phyloP scores from a whole-genome alignment of 2,113 vertebrate species.

The Pelodiscus sinensis region DNA sequence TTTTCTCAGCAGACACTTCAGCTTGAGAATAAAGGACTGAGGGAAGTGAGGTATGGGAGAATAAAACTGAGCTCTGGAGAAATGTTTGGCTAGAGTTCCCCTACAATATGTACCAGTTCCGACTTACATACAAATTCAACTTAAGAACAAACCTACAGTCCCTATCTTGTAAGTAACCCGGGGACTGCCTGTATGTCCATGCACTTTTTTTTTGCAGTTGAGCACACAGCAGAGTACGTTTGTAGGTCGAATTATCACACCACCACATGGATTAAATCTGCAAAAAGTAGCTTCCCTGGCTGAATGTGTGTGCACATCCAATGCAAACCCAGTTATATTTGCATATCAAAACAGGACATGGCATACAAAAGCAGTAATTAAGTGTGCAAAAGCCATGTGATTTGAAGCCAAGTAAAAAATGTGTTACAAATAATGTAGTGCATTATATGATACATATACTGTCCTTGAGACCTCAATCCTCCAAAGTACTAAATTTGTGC shows the following conservation, averaged over 20 bases:
- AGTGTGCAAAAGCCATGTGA: background rate
- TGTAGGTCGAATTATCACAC: background rate
- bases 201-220: background rate
- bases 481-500: accelerated
- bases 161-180: too few species aligned
- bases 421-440: background rate
- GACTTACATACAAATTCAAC: too few species aligned
- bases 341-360: background rate
- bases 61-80: too few species aligned
- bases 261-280: background rate
- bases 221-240: background rate
- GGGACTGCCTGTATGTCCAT: too few species aligned
- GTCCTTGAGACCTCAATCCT: accelerated
- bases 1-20: too few species aligned
- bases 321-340: accelerated
- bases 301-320: accelerated
- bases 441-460: background rate
- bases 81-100: too few species aligned
- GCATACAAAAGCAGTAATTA: background rate
- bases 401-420: background rate
- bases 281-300: background rate
- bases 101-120: too few species aligned
- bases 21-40: too few species aligned
- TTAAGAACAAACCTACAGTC: too few species aligned
- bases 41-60: too few species aligned